phyloP scores from a whole-genome alignment of 2,888 invertebrate genomes.

The Nebria salina region DNA sequence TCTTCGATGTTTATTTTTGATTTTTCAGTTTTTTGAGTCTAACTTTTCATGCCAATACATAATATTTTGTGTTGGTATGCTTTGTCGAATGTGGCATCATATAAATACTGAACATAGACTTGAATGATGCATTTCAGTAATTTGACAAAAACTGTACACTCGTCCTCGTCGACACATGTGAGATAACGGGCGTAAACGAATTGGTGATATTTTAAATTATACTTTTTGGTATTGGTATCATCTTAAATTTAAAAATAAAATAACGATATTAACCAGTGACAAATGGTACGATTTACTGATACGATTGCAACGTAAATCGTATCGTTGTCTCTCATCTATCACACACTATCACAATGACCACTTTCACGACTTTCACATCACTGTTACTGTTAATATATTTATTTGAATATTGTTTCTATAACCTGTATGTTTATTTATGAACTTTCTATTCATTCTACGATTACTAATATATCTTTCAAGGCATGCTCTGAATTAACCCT shows the following conservation, averaged over 20 bases:
- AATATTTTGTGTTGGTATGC: constrained; percentile 29
- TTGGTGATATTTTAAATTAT: constrained; percentile 62
- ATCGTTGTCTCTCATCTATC: neutral
- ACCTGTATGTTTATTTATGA: constrained; percentile 24
- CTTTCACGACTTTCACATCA: constrained; percentile 1
- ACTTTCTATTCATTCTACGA: constrained; percentile 22
- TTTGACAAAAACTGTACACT: constrained; percentile 53
- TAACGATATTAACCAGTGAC: constrained; percentile 29
- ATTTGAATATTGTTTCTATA: constrained; percentile 16
- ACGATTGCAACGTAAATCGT: neutral
- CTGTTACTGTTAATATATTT: neutral
- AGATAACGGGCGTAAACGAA: constrained; percentile 53
- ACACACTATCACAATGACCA: neutral
- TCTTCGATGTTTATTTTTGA: constrained; percentile 37
- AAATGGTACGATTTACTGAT: neutral
- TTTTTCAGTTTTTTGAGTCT: constrained; percentile 34
- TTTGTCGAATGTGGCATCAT: constrained; percentile 32
- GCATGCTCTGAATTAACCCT: constrained; percentile 38
- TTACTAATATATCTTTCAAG: constrained; percentile 35
- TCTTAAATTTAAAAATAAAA: constrained; percentile 19
- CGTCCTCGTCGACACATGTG: constrained; percentile 56
- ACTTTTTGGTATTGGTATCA: constrained; percentile 41
- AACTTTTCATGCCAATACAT: constrained; percentile 38
- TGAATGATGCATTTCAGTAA: constrained; percentile 28
- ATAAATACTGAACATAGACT: constrained; percentile 10